Percentiles rank a stretch among this genome's conserved stretches.
Conservation (phyloP, 2,888 invertebrate genomes). For the Alentia gelatinosa region DNA sequence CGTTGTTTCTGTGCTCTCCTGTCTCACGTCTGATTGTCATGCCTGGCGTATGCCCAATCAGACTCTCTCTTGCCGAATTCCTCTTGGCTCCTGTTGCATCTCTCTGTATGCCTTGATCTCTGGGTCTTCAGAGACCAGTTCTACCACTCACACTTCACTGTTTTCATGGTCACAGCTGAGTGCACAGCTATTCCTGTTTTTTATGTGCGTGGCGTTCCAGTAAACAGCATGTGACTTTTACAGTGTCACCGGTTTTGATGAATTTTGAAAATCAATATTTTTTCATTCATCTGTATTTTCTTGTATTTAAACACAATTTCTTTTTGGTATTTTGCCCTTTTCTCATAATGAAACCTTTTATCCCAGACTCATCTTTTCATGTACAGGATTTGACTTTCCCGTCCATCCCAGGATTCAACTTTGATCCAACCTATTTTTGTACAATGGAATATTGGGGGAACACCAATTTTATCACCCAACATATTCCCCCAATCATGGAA, state of each 20-base stretch:
- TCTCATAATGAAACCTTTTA: neutral
- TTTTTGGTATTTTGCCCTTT: neutral
- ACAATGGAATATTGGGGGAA: no score
- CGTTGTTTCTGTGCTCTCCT: conserved; percentile 16
- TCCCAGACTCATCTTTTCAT: neutral
- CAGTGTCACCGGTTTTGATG: neutral
- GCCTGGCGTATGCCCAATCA: conserved; percentile 4
- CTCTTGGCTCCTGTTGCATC: neutral
- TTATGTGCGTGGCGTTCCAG: neutral
- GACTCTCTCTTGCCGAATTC: neutral
- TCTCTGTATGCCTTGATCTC: neutral
- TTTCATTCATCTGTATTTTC: neutral
- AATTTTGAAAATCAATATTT: neutral
- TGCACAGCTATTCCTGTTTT: neutral
- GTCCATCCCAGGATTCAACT: neutral
- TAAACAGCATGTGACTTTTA: conserved; percentile 22
- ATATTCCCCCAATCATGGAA: neutral
- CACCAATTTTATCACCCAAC: no score
- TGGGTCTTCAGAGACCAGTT: neutral
- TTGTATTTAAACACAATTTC: no score
- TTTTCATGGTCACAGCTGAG: neutral
- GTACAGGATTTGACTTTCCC: neutral
- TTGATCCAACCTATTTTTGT: neutral
- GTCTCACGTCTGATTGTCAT: conserved; percentile 6
- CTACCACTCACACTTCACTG: neutral